Base-by-base conservation (phyloP, 2,113 vertebrate species). In the Tympanuchus pallidicinctus region DNA sequence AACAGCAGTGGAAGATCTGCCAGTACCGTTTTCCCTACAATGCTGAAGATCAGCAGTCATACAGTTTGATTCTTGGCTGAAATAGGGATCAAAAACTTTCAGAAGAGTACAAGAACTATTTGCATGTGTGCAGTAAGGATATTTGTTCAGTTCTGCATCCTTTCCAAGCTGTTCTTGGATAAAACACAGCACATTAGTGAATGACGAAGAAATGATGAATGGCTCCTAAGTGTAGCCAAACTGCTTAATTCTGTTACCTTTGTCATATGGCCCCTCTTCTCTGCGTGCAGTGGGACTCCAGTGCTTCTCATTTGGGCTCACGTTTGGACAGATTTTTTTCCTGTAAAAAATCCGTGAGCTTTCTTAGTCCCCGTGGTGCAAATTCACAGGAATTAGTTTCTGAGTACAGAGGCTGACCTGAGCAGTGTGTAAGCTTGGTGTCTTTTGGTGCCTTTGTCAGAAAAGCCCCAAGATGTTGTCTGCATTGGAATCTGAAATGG, bases 141-240 rank as follows among this genome's bases (percentile, higher is more conserved):
- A n/a, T 8, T 3, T n/a, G 32, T 32, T 57, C 71, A 86, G 30
- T 13, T 78, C 34, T 60, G 38, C 77, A 34, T 18, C 45, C 16
- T 87, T 90, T n/a, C 43, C 17, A 32, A 52, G 61, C 24, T 76
- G 13, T 60, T 83, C 18, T 42, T 25, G 21, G 47, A 25, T 72
- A n/a, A 72, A 90, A 48, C 40, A 25, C 1, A 0, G 32, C 13
- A 43, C 34, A 74, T 20, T 54, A 54, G 40, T 0, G 0, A 34
- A 38, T 45, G 72, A 8, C 28, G 22, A n/a, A 67, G 57, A 83
- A 75, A 50, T 54, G 56, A 65, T 1, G 3, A 13, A 15, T 18
- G 54, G 69, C 6, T 57, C 87, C 7, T 22, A 70, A 86, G 74
- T 32, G 34, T 20, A 87, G 59, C 32, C 56, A 42, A 8, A 82